Base-by-base conservation (phyloP, 2,797 vertebrate genomes). In the Dendrocincla tyrannina region DNA sequence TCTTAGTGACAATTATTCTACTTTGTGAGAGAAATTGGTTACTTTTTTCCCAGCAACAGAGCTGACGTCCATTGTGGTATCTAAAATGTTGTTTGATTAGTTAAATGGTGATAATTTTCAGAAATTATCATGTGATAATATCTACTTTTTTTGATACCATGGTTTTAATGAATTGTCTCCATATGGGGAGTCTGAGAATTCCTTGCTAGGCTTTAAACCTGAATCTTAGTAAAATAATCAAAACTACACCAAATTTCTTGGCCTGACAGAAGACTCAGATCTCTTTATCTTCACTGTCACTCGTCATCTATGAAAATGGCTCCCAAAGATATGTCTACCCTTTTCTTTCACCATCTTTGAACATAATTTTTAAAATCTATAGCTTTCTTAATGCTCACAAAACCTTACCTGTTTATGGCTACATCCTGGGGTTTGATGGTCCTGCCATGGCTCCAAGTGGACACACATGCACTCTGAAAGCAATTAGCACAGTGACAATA, bases 81-180 rank as follows among this genome's bases (percentile, higher is more conserved):
- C 52, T 69, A 92, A 94, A 72, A 49, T 5, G 1, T 66, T 68
- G n/a, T 70, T 89, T 59, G 41, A 69, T 91, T 75, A 73, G 39
- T 69, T 89, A 93, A 95, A 81, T 46, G 32, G 39, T 76, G 42
- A 92, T 90, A 19, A 66, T 86, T 91, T 91, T 73, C 76, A 93
- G 55, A 93, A 89, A 78, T 84, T 66, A 18, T 47, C 69, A 3
- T 49, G 62, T 85, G 79, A 63, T 84, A 22, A 84, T 83, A 62
- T 22, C 66, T 47, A 59, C 35, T 28, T 73, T 75, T 74, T 90
- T 94, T 52, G 17, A 89, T 67, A 90, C 7, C 22, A 41, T 32
- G 17, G 2, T 93, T 88, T 86, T 78, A 88, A 86, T 56, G 18
- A 79, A 46, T 85, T 87, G 1, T 73, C 37, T 84, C 63, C 42